Conservation (phyloP, 2,797 vertebrate species). For the Galaxias olidus region DNA sequence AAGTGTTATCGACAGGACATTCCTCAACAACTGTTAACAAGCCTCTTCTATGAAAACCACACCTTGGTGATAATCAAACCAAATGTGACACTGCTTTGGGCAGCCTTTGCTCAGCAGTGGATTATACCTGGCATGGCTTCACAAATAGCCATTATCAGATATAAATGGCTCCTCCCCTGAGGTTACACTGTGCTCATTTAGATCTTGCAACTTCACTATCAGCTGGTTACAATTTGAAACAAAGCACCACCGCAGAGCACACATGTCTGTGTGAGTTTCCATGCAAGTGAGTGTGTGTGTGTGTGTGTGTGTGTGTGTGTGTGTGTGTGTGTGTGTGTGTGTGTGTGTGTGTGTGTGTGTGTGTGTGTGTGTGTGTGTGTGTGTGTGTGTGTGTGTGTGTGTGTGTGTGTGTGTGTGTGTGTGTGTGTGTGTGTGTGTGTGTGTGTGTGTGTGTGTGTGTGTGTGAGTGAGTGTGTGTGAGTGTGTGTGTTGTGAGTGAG, state of each 20-base stretch:
- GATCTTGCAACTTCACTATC: constrained; percentile 2
- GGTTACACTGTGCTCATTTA: constrained; percentile 6
- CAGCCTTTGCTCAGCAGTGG: constrained; percentile 6
- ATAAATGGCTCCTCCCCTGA: constrained; percentile 29
- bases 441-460: no score
- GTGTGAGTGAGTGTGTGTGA: no score
- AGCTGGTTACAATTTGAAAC: constrained; percentile 3
- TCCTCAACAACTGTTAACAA: constrained; percentile 16
- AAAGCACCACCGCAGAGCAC: background rate
- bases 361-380: background rate
- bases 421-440: no score
- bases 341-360: constrained; percentile 17
- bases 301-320: background rate
- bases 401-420: no score
- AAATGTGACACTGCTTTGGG: background rate
- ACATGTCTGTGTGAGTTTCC: no score
- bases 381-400: background rate
- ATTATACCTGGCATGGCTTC: constrained; percentile 6
- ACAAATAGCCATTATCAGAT: constrained; percentile 31
- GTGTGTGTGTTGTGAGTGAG: no score
- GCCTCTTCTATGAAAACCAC: background rate
- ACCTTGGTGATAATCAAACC: background rate
- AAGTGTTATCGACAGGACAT: no score
- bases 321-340: constrained; percentile 16
- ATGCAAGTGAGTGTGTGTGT: background rate